phyloP scores from a whole-genome alignment of 2,888 invertebrate species.

The Dorcus hopei region DNA sequence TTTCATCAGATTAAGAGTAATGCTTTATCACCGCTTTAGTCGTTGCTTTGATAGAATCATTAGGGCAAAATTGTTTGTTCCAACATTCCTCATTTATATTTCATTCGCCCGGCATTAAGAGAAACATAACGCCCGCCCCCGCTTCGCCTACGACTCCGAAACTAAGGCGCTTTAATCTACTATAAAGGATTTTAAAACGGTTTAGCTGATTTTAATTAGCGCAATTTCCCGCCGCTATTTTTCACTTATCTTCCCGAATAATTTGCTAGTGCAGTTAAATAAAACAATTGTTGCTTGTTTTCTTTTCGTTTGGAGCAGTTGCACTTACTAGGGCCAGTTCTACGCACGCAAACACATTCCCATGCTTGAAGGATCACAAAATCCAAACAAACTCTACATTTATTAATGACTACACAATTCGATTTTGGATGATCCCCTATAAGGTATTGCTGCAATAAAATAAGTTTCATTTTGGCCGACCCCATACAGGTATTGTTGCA shows the following conservation, averaged over 20 bases:
- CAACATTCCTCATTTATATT: constrained; percentile 17
- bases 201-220: constrained; percentile 8
- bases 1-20: constrained; percentile 25
- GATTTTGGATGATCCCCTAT: too few relatives aligned
- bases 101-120: background rate
- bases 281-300: too few relatives aligned
- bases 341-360: too few relatives aligned
- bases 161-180: background rate
- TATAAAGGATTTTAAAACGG: constrained; percentile 1
- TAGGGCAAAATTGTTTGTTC: constrained; percentile 20
- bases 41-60: constrained; percentile 14
- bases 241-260: background rate
- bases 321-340: too few relatives aligned
- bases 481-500: too few relatives aligned
- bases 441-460: too few relatives aligned
- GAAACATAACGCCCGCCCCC: background rate
- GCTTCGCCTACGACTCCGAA: background rate
- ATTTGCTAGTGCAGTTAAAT: background rate
- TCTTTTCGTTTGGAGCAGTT: too few relatives aligned
- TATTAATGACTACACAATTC: too few relatives aligned
- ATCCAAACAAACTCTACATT: too few relatives aligned
- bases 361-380: too few relatives aligned
- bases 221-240: background rate
- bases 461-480: too few relatives aligned
- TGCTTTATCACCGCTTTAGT: constrained; percentile 16